Evolutionary conservation across 2,113 vertebrate species (phyloP), one percentile per base, ranked within the genome.

Genomic region (Poeciliopsis retropinna): DNA sequence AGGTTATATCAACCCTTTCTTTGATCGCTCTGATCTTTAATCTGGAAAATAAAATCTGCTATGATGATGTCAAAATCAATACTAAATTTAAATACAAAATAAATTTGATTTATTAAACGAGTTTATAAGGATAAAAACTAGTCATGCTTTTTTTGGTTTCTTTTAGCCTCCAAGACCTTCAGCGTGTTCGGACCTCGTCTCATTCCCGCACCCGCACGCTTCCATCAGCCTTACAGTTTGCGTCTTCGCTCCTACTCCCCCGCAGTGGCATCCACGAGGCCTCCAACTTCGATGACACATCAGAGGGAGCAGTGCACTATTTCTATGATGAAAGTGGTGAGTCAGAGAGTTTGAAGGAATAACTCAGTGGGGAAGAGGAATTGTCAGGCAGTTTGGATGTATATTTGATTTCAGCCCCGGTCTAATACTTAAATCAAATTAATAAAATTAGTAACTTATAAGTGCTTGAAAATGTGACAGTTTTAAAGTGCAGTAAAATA

Each of bases 291-390:
- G 96, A 97, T 0, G 96, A 97, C 90, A 97, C 96, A 4, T 95
- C 96, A 0, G 96, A 97, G 85, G 96, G 96, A 0, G 96, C 96
- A 0, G 94, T 97, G 87, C 96, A 97, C 88, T 97, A 97, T 84
- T 97, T 97, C 89, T 97, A 92, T 0, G 96, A 97, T 0, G 96
- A 97, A 88, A 96, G 95, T 0, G 96, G 96, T 97, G 86, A 95
- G 95, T 72, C 34, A 12, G 10, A 57, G 19, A 15, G 3, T 44
- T 27, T 27, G 10, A 34, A 32, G 39, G 27, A 28, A 28, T 5
- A 14, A 3, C 27, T 27, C 19, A 3, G 22, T n/a, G 25, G 22
- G 51, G 51, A 57, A 10, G 51, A 57, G 51, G 9, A n/a, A 2
- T n/a, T 57, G 51, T 57, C 22, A 10, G 19, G 47, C 19, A 25